A percentile compares a stretch with the other conserved stretches of the same genome.
Evolutionary conservation across 2,888 invertebrate species (phyloP).

Genomic region (Lamellibrachia satsuma): DNA sequence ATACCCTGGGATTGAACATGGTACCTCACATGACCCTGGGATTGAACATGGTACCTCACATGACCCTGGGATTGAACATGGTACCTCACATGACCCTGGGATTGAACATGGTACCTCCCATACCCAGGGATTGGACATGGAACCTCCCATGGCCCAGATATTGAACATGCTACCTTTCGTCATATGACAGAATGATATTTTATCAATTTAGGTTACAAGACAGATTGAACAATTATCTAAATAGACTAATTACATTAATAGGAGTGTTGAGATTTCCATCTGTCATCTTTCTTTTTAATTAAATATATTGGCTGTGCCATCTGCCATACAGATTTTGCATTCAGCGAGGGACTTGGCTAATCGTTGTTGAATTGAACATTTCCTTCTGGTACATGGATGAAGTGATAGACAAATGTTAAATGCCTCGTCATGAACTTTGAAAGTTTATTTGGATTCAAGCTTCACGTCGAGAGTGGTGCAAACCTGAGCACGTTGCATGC

Average conservation of each 20-base stretch:
- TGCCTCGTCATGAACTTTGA: neutral
- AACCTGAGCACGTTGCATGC: neutral
- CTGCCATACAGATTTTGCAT: neutral
- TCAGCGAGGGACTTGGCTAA: neutral
- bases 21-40: neutral
- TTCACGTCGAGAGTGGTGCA: neutral
- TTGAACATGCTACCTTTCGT: neutral
- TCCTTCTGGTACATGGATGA: neutral
- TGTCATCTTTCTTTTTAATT: neutral
- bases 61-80: neutral
- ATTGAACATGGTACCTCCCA: neutral
- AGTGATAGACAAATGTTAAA: neutral
- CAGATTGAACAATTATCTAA: neutral
- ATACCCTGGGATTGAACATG: neutral
- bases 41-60: neutral
- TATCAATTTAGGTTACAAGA: neutral
- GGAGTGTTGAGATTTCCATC: neutral
- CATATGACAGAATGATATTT: neutral
- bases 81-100: neutral
- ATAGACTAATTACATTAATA: neutral
- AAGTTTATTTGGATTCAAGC: neutral
- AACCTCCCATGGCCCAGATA: too few species aligned
- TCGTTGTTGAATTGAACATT: neutral
- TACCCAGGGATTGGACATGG: neutral
- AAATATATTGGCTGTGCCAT: neutral